Conservation (phyloP, 2,888 invertebrate species). For the Aphidoletes aphidimyza region DNA sequence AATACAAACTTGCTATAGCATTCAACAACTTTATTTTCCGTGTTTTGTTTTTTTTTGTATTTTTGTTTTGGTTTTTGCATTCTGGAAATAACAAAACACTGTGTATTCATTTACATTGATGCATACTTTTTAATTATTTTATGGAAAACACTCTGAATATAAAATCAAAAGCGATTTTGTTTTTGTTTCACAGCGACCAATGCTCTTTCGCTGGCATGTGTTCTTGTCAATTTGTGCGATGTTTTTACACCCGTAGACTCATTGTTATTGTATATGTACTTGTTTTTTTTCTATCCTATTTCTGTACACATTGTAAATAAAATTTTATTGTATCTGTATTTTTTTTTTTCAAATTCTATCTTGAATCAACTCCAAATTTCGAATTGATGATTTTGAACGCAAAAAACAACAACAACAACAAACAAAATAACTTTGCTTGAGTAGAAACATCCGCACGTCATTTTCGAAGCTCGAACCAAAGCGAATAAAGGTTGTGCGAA, state of each 20-base stretch:
- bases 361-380: background rate
- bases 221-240: background rate
- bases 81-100: too few species aligned
- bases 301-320: too few species aligned
- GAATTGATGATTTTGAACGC: background rate
- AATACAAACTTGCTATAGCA: too few species aligned
- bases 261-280: background rate
- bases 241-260: background rate
- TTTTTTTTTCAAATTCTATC: background rate
- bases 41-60: too few species aligned
- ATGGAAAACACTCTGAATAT: slow-evolving; percentile 9
- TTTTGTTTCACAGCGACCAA: background rate
- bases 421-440: slow-evolving; percentile 69
- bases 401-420: too few species aligned
- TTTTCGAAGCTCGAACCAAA: slow-evolving; percentile 93
- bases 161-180: too few species aligned
- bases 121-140: slow-evolving; percentile 36
- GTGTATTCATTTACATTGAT: background rate
- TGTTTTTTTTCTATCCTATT: background rate
- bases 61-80: too few species aligned
- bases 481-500: slow-evolving; percentile 93
- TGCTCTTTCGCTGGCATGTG: too few species aligned
- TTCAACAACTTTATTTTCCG: background rate
- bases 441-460: slow-evolving; percentile 98
- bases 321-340: background rate